Evolutionary conservation across 2,888 invertebrate genomes (phyloP), one percentile per base, ranked within the genome.

Genomic region (Rhynchonema sp.): DNA sequence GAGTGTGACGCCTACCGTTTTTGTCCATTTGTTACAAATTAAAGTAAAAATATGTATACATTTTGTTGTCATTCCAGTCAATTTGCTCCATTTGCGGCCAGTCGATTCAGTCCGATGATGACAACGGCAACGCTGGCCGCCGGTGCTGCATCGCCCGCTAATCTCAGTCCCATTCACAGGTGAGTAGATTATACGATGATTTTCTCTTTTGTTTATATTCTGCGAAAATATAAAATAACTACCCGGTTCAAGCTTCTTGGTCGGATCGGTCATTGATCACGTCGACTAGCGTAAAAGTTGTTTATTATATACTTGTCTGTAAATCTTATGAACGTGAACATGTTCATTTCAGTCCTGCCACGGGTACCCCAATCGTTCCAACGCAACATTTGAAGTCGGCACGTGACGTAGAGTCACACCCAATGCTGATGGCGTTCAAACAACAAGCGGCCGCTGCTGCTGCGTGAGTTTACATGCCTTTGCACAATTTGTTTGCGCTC

Each of bases 321-420:
- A 38, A 38, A 38, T 38, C 38, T 6, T 38, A 38, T 17, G 6
- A 17, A 38, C 17, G 6, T 6, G 38, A 38, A 17, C 38, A 17
- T 38, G 17, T 38, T 6, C 38, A n/a, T 54, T 28, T 26, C 54
- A 54, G 54, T 26, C 58, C 58, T 9, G 30, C 26, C 27, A 58
- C 30, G 9, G 52, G 49, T 17, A 52, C 53, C 9, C 58, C 58
- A 17, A 58, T 58, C 52, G 58, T 22, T 22, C 58, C 58, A 25
- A 46, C 38, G n/a, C 9, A 13, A 22, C 46, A 27, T 3, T 3
- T 20, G n/a, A 25, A 46, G 25, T 27, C 23, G 30, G 30, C 23
- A 13, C 55, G 17, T 25, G n/a, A 13, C n/a, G 23, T 23, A 20
- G 57, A 30, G 26, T 30, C 6, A n/a, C 55, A 27, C 26, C 9